Base-by-base conservation (phyloP, 2,113 vertebrate species). In the Symphodus melops region DNA sequence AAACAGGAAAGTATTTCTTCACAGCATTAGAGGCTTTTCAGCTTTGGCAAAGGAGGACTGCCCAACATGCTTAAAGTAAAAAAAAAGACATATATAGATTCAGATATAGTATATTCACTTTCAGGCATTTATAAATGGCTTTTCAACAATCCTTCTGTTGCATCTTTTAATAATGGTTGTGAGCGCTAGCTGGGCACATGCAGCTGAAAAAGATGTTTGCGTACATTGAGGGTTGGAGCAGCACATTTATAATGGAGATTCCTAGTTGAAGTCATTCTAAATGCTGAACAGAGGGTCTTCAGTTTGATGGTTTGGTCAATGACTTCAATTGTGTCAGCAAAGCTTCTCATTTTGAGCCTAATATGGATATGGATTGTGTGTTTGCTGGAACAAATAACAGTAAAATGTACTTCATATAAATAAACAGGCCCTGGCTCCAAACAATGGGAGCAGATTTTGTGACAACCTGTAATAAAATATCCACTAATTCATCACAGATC, bases 1-100 rank as follows among this genome's bases (percentile, higher is more conserved):
- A 87, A 93, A 88, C 86, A 90, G 83, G 79, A 90, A 92, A 83
- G 79, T 74, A 53, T 86, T 84, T 89, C 83, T 89, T 46, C 28
- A 10, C 70, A 79, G 84, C 75, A 65, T 81, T 79, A 77, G 65
- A 58, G 58, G 71, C 48, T 55, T 13, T 33, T 68, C 41, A 46
- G 73, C 39, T 68, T 68, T 75, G 19, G 44, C 68, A 69, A 61
- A 61, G 33, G 53, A 74, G 9, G 54, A 85, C 81, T 64, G 68
- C 17, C 68, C 33, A 23, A 59, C 75, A 72, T 33, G 53, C n/a
- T 60, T 51, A 77, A 72, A 64, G 53, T 52, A 19, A 61, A 62
- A 19, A 61, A 62, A 19, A 4, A 19, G 5, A 60, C 14, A 33
- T 33, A 33, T 33, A 33, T 33, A 33, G 16, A 12, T 68, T 57